Evolutionary conservation across 1,140 invertebrate species (phyloP), one percentile per base, ranked within the genome.

Genomic region (Drosophila pachea): DNA sequence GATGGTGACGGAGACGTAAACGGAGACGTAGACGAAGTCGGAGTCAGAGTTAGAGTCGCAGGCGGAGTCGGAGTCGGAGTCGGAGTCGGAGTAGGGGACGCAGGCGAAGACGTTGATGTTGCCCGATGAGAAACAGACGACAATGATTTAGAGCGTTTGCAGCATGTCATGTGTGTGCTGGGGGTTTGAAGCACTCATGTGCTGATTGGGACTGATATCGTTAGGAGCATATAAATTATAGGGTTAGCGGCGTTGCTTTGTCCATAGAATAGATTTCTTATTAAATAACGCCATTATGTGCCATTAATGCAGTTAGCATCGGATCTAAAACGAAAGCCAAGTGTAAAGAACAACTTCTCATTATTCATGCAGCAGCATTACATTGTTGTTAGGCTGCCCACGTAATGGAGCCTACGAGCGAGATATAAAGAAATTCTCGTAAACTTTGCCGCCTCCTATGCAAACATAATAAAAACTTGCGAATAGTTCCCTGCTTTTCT

Each of bases 111-210:
- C 65, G 60, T 47, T 65, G 48, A 31, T 64, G 66, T 74, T 40
- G 45, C 47, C 72, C 52, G 64, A 78, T 78, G 78, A 74, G 78
- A 75, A 84, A 72, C 79, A 83, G 78, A 78, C 78, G 78, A 83
- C 78, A 84, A 78, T 83, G 78, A 83, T 83, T 83, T 83, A 83
- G 78, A 53, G 77, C 43, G 49, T 54, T 58, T 68, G 66, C n/a
- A 53, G 67, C 12, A 53, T 56, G 36, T 50, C 36, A 67, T 62
- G 67, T 71, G 67, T 71, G 72, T 48, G 40, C 45, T 16, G 48
- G 35, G 14, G 71, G 36, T 32, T 55, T 40, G 40, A 16, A 69
- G 55, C 16, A 45, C 58, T 43, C 52, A 22, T 61, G 60, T 49
- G 55, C 50, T 70, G 77, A 81, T 82, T 72, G 55, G 22, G 63